Conservation (phyloP, 2,797 vertebrate species). For the Spizella passerina region DNA sequence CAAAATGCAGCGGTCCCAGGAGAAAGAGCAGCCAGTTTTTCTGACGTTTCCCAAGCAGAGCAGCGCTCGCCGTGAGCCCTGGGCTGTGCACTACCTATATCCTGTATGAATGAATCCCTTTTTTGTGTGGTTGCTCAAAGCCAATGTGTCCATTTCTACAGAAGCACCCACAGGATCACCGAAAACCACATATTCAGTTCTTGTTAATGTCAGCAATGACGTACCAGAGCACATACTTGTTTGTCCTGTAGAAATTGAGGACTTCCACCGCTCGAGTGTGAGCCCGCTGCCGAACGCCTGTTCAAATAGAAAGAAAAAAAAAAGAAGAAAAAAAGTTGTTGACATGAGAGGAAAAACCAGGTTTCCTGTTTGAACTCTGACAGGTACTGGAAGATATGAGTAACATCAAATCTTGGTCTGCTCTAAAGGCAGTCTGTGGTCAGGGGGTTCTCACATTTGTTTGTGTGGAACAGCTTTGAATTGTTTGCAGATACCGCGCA, state of each 20-base stretch:
- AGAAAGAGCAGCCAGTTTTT: not conserved
- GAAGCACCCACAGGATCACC: constrained; percentile 58
- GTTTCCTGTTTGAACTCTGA: constrained; percentile 92
- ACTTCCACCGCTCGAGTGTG: not conserved
- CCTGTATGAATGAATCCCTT: constrained; percentile 61
- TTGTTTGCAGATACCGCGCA: constrained; percentile 71
- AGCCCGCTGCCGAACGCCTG: constrained; percentile 24
- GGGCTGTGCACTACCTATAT: not conserved
- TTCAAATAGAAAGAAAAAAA: not conserved
- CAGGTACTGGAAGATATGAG: constrained; percentile 90
- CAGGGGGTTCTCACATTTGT: constrained; percentile 80
- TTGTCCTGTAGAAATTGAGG: constrained; percentile 61
- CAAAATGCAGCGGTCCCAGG: not conserved
- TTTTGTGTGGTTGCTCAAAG: constrained; percentile 26
- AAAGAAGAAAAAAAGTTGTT: constrained; percentile 71
- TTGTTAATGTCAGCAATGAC: constrained; percentile 68
- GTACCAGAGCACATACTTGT: constrained; percentile 50
- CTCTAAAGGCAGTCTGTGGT: constrained; percentile 83
- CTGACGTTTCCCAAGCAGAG: constrained; percentile 30
- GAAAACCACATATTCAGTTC: constrained; percentile 53
- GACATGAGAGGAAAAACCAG: constrained; percentile 83
- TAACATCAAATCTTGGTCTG: constrained; percentile 86
- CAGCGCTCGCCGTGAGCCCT: not conserved
- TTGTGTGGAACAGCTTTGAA: constrained; percentile 76
- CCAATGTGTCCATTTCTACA: constrained; percentile 49